These are phyloP conservation scores for Catharus ustulatus DNA, from an alignment of 2,797 vertebrate species.

Conservation along the genomic window DNA sequence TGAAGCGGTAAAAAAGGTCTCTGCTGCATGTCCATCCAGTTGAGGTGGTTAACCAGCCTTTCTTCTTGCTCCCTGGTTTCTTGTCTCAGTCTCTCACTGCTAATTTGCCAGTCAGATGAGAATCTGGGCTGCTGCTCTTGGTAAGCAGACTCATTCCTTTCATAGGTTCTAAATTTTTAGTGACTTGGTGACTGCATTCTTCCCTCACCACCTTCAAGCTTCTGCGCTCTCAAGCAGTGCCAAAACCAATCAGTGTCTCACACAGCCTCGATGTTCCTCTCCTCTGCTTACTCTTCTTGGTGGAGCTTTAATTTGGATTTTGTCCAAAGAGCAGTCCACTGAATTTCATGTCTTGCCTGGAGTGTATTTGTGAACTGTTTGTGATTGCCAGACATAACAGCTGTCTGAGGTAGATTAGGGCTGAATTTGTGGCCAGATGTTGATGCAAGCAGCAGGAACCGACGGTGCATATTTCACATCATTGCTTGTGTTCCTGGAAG, in stretches of 20 bases:
- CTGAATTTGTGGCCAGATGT: slow-evolving; percentile 30
- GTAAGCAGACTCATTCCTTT: neutral
- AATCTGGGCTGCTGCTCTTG: neutral
- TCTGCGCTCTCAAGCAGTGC: neutral
- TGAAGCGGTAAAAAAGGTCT: neutral
- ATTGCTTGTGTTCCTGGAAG: neutral
- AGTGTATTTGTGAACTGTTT: slow-evolving; percentile 10
- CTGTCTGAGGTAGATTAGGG: slow-evolving; percentile 42
- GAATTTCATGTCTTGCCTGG: slow-evolving; percentile 1
- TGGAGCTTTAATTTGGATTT: slow-evolving; percentile 27
- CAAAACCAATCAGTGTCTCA: neutral
- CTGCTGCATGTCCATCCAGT: fast-evolving
- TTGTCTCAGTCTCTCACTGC: neutral
- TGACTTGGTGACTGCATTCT: neutral
- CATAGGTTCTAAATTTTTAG: slow-evolving; percentile 8
- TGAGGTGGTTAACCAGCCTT: neutral
- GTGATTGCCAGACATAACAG: slow-evolving; percentile 47
- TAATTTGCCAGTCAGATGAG: neutral
- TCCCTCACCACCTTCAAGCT: neutral
- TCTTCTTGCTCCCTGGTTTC: neutral
- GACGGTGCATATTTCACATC: fast-evolving
- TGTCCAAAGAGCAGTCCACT: slow-evolving; percentile 21
- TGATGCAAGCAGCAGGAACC: neutral
- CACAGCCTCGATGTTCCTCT: neutral
- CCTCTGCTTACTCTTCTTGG: slow-evolving; percentile 21